phyloP scores from a whole-genome alignment of 2,797 vertebrate species.

The Anabas testudineus region DNA sequence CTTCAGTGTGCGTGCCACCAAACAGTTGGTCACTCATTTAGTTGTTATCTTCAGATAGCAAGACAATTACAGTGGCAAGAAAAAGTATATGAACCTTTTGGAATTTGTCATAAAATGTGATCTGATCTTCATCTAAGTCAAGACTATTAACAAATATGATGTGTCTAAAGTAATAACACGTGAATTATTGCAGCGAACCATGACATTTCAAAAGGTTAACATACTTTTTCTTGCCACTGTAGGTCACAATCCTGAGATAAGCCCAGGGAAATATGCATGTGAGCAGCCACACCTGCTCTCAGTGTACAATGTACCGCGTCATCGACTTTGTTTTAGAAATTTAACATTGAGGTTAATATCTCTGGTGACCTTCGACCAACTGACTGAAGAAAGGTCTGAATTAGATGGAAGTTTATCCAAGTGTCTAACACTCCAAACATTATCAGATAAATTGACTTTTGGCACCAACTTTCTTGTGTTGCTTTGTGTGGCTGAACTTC shows the following conservation, averaged over 20 bases:
- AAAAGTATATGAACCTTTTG: no score
- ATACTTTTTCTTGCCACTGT: no score
- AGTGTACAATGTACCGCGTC: neutral
- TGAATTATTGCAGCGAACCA: no score
- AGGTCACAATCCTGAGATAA: constrained; percentile 14
- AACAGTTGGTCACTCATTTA: constrained; percentile 19
- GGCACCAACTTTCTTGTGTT: no score
- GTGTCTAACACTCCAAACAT: neutral
- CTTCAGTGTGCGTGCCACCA: constrained; percentile 2
- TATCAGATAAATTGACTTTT: neutral
- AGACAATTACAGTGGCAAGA: no score
- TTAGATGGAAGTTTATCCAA: neutral
- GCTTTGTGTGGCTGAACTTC: neutral
- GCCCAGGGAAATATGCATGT: constrained; percentile 5
- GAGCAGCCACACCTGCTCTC: neutral
- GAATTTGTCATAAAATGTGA: no score
- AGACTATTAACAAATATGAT: no score
- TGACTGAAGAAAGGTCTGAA: neutral
- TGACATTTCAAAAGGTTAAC: no score
- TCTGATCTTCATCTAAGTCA: no score
- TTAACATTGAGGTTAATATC: constrained; percentile 1
- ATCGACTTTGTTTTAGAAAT: constrained; percentile 17
- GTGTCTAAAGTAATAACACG: no score
- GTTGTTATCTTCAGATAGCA: constrained; percentile 25
- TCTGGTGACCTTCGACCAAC: neutral